Conservation (phyloP, 2,797 vertebrate genomes). For the Acridotheres tristis region DNA sequence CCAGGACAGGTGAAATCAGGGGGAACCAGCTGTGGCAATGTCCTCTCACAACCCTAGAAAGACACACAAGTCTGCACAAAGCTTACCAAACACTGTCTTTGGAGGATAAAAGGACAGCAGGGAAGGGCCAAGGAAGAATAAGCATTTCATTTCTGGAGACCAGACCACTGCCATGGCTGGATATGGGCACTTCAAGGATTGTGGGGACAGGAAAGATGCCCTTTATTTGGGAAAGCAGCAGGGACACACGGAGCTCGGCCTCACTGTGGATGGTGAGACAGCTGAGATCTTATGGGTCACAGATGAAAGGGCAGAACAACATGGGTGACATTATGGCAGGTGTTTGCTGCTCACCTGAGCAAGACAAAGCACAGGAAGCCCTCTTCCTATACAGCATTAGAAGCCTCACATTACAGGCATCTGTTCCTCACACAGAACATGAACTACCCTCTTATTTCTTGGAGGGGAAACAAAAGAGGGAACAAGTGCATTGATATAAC, state of each 20-base stretch:
- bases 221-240: background rate
- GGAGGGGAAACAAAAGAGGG: background rate
- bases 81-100: background rate
- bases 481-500: background rate
- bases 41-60: background rate
- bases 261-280: accelerated
- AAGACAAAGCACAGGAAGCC: background rate
- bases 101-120: background rate
- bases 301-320: background rate
- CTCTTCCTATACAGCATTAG: background rate
- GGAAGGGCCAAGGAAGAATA: background rate
- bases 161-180: background rate
- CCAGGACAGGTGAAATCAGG: background rate
- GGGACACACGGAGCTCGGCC: accelerated
- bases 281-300: background rate
- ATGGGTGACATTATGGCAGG: background rate
- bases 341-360: background rate
- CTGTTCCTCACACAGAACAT: background rate
- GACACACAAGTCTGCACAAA: accelerated
- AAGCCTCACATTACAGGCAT: background rate
- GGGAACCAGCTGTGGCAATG: background rate
- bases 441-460: background rate
- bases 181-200: background rate
- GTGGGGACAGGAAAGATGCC: background rate
- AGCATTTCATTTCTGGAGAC: background rate